A percentile compares a stretch with the other conserved stretches of the same genome.
Evolutionary conservation across 1,140 invertebrate species (phyloP).

Genomic region (Propsilocerus akamusi): DNA sequence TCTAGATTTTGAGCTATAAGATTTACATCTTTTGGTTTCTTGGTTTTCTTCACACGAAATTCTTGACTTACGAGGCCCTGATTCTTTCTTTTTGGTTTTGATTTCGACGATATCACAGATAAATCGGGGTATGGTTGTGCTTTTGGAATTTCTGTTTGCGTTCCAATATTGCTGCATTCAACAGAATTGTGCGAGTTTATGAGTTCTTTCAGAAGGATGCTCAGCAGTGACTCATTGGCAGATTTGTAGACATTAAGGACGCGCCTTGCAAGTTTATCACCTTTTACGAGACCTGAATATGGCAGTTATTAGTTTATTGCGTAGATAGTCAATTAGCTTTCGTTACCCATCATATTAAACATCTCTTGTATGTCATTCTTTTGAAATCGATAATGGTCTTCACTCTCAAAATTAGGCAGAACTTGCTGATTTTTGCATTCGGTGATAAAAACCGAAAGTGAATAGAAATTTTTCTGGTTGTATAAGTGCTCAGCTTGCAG

Average conservation of each 20-base stretch:
- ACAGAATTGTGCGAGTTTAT: not conserved
- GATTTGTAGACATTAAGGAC: not conserved
- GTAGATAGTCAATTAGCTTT: too few species aligned
- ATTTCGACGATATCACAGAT: not conserved
- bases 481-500: not conserved
- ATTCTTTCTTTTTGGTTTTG: not conserved
- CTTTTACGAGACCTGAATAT: not conserved
- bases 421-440: not conserved
- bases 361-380: not conserved
- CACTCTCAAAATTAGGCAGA: not conserved
- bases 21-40: not conserved
- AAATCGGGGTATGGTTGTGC: not conserved
- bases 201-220: not conserved
- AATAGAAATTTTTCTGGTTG: not conserved
- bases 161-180: not conserved
- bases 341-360: too few species aligned
- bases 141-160: not conserved
- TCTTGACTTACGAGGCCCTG: not conserved
- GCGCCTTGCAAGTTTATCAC: not conserved
- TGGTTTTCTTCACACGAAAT: not conserved
- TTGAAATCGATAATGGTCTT: not conserved
- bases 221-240: not conserved
- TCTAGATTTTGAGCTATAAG: not conserved
- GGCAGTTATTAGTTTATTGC: too few species aligned
- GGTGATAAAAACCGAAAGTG: not conserved